Evolutionary conservation across 2,888 invertebrate genomes (phyloP), one percentile per base, ranked within the genome.

Genomic region (Cantharis nigra): DNA sequence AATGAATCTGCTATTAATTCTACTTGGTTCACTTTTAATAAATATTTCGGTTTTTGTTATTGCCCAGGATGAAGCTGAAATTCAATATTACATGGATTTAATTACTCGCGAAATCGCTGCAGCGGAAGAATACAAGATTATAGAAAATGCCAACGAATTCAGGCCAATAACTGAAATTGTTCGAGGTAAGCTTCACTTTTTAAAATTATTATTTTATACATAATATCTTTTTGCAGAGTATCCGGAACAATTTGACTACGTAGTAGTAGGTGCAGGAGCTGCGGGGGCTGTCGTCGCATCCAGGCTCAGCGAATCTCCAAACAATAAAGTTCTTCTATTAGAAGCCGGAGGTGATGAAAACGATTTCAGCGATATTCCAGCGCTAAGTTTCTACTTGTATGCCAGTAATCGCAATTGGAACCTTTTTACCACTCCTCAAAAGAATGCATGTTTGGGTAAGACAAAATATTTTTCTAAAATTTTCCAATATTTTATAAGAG

Each of bases 261-360:
- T 93, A 80, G 92, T 93, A 71, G 90, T 93, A 63, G 93, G 93
- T 0, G 93, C 92, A 0, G 93, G 93, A 0, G 92, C 92, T 0
- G 92, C 91, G 0, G 93, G 93, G 0, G 91, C 93, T 0, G 92
- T 92, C 75, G 91, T 93, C 1, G 93, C 93, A 0, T 91, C 92
- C 18, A 87, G 93, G 64, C 89, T 94, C 9, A 91, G 92, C 0
- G 93, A 93, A 83, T 91, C 93, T 33, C 90, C 92, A 0, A 90
- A 91, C 83, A 92, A 92, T 91, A 89, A 91, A 63, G 93, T 93
- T 3, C 87, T 94, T 65, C 86, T 94, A 9, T 84, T 94, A 28
- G 94, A 94, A 89, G 94, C 94, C 74, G 94, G 91, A 3, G 69
- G 65, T 10, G 10, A 62, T n/a, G 76, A 72, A 76, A 72, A n/a